Percentiles rank a stretch among this genome's conserved stretches.
Conservation (phyloP, 2,888 invertebrate species). For the Pyrgus malvae region DNA sequence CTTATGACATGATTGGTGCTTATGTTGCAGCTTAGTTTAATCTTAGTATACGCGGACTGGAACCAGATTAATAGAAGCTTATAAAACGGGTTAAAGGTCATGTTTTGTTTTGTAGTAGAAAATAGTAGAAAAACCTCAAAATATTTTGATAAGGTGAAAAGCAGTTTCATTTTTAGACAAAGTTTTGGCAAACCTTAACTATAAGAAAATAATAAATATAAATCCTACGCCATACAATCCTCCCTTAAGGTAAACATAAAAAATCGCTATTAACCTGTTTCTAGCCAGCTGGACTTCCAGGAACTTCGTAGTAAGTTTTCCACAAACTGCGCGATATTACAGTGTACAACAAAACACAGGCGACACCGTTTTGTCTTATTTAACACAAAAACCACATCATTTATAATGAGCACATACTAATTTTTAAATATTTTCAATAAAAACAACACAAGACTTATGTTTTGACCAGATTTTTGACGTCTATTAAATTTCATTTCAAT, state of each 20-base stretch:
- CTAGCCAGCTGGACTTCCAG: slow-evolving; percentile 60
- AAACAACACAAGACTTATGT: slow-evolving; percentile 60
- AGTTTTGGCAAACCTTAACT: too few relatives aligned
- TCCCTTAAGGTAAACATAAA: slow-evolving; percentile 21
- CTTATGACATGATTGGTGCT: neutral
- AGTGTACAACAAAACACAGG: slow-evolving; percentile 38
- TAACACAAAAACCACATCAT: slow-evolving; percentile 21
- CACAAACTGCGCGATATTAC: slow-evolving; percentile 38
- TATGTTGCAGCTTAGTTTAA: too few relatives aligned
- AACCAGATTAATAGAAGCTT: neutral
- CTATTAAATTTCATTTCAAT: slow-evolving; percentile 20
- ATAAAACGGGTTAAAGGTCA: slow-evolving; percentile 33
- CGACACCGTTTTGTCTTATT: slow-evolving; percentile 34
- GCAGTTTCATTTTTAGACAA: too few relatives aligned
- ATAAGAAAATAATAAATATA: too few relatives aligned
- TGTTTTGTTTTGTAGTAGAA: slow-evolving; percentile 27
- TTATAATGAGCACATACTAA: slow-evolving; percentile 34
- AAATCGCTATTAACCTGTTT: slow-evolving; percentile 44
- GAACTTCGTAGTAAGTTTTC: slow-evolving; percentile 42
- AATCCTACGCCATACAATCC: neutral
- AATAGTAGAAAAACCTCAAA: too few relatives aligned
- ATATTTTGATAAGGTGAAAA: too few relatives aligned
- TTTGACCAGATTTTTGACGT: slow-evolving; percentile 55
- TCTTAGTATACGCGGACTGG: neutral
- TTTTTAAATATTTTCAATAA: slow-evolving; percentile 41